phyloP scores from a whole-genome alignment of 2,113 vertebrate species.

The Serinus canaria region DNA sequence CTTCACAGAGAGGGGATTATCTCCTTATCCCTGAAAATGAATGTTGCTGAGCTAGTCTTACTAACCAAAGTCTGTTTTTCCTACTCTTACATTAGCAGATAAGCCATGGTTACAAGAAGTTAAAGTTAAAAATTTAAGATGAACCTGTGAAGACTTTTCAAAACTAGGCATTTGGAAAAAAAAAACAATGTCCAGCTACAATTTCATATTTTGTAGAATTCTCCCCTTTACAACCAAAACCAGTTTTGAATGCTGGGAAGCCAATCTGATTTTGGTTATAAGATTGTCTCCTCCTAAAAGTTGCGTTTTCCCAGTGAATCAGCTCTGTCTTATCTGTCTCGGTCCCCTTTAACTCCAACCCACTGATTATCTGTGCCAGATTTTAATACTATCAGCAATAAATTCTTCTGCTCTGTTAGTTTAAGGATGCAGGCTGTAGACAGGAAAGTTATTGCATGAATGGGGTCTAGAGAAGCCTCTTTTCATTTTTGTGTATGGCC shows the following conservation, averaged over 20 bases:
- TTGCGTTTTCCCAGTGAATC: background rate
- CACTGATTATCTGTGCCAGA: background rate
- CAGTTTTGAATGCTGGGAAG: background rate
- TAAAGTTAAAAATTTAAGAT: background rate
- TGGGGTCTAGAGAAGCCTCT: background rate
- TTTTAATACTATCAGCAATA: background rate
- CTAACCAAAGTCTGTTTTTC: slow-evolving; percentile 26
- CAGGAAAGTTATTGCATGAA: background rate
- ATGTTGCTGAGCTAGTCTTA: slow-evolving; percentile 42
- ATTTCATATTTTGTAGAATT: background rate
- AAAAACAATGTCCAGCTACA: background rate
- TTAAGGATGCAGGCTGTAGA: background rate
- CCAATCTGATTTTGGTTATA: background rate
- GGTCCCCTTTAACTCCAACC: background rate
- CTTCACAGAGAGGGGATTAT: slow-evolving; percentile 16
- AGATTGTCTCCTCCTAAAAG: background rate
- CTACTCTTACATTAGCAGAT: background rate
- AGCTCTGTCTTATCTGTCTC: background rate
- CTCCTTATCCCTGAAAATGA: slow-evolving; percentile 50
- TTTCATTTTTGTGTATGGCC: background rate
- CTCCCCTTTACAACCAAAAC: background rate
- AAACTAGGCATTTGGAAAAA: background rate
- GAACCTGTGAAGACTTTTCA: background rate
- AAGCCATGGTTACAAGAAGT: background rate
- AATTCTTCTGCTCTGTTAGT: background rate